phyloP scores from a whole-genome alignment of 2,888 invertebrate species.

The Hartigia nigra region DNA sequence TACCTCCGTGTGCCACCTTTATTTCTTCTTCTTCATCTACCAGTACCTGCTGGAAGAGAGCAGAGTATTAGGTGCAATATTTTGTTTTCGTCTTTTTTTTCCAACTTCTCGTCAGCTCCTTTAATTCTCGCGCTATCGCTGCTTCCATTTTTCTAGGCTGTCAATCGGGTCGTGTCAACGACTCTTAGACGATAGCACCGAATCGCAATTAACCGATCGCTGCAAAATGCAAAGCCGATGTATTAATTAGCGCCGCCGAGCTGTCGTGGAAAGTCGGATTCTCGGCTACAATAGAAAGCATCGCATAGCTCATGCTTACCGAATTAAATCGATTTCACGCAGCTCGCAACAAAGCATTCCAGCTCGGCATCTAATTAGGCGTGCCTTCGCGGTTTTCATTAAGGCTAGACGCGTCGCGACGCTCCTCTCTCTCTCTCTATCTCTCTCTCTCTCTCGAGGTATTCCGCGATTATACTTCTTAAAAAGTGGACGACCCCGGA shows the following conservation, averaged over 20 bases:
- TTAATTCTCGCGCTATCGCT: background rate
- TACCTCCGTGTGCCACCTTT: background rate
- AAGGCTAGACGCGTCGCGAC: background rate
- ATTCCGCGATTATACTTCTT: background rate
- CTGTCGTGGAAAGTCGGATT: constrained; percentile 4
- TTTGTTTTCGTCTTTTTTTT: background rate
- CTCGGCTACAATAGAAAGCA: constrained; percentile 7
- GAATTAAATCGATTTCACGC: constrained; percentile 50
- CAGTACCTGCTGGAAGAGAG: background rate
- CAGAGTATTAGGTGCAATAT: background rate
- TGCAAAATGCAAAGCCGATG: background rate
- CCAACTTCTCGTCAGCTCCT: background rate
- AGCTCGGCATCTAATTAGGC: constrained; percentile 29
- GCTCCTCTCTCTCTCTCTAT: background rate
- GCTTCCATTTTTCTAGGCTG: background rate
- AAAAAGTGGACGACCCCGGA: background rate
- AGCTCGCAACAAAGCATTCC: constrained; percentile 32
- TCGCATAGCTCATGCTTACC: constrained; percentile 31
- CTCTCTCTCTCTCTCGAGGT: background rate
- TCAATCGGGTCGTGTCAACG: background rate
- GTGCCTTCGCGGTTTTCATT: background rate
- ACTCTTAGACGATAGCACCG: background rate
- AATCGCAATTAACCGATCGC: background rate
- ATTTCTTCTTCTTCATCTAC: background rate
- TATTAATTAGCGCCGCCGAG: background rate